phyloP scores from a whole-genome alignment of 1,140 invertebrate genomes.

The Bursaphelenchus mucronatus region DNA sequence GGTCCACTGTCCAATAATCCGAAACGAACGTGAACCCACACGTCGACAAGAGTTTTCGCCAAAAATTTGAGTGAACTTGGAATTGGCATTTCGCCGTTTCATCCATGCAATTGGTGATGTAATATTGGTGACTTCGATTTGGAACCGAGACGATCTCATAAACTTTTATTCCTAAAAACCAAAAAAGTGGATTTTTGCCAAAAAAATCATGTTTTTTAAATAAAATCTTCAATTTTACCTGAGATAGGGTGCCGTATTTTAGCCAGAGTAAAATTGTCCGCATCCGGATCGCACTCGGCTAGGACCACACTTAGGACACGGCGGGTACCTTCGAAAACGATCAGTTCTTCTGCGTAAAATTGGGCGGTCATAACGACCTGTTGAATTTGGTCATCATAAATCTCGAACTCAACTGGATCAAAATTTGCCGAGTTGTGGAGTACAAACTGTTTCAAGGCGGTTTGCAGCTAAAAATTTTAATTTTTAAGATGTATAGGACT shows the following conservation, averaged over 20 bases:
- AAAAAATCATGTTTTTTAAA: not conserved
- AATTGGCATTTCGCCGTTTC: conserved; percentile 45
- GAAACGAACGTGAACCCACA: conserved; percentile 44
- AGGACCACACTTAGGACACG: conserved; percentile 47
- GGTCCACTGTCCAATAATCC: conserved; percentile 47
- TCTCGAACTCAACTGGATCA: conserved; percentile 55
- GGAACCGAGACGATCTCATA: conserved; percentile 42
- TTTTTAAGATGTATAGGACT: not conserved
- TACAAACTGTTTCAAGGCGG: conserved; percentile 50
- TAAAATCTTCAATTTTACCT: conserved; percentile 29
- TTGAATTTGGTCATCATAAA: conserved; percentile 33
- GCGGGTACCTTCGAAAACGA: conserved; percentile 50
- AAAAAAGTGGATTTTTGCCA: not conserved
- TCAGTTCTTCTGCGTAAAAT: conserved; percentile 48
- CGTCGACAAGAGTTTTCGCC: conserved; percentile 35
- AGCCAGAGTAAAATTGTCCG: conserved; percentile 32
- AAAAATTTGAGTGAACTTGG: conserved; percentile 35
- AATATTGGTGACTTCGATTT: conserved; percentile 30
- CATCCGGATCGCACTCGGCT: conserved; percentile 24
- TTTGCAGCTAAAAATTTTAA: conserved; percentile 33
- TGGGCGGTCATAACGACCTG: conserved; percentile 41
- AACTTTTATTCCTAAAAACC: conserved; percentile 47
- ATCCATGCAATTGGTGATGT: conserved; percentile 40
- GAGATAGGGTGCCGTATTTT: conserved; percentile 53
- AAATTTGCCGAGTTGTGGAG: conserved; percentile 46